Evolutionary conservation across 2,113 vertebrate species (phyloP).

Genomic region (Phaetusa simplex): DNA sequence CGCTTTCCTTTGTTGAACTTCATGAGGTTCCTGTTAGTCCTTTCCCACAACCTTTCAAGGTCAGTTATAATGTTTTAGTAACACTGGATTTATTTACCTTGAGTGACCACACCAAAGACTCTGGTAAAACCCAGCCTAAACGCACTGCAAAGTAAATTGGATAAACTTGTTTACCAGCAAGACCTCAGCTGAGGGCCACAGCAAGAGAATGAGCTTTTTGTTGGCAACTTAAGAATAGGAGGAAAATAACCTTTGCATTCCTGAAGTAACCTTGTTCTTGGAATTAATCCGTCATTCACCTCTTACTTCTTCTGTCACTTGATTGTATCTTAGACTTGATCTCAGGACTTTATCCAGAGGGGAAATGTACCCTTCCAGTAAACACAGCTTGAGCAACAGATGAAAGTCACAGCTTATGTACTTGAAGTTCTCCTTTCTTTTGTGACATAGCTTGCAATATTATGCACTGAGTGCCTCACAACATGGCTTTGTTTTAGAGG

Average conservation of each 20-base stretch:
- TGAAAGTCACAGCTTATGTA: background rate
- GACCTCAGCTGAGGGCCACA: background rate
- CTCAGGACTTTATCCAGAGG: background rate
- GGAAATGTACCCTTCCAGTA: background rate
- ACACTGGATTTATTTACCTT: background rate
- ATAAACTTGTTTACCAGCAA: background rate
- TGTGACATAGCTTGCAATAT: background rate
- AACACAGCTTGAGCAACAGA: background rate
- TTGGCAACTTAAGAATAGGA: background rate
- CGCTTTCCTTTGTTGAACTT: background rate
- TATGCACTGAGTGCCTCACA: background rate
- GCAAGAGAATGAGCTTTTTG: background rate
- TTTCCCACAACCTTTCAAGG: background rate
- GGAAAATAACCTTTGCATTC: background rate
- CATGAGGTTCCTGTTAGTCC: fast-evolving
- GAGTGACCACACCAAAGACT: too few relatives aligned
- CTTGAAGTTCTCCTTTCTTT: background rate
- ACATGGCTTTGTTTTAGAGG: background rate
- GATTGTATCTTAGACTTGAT: background rate
- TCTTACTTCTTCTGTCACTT: background rate
- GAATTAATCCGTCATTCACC: background rate
- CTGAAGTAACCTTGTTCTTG: background rate
- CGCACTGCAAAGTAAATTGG: too few relatives aligned
- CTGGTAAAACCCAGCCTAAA: background rate
- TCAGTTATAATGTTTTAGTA: background rate